phyloP scores from a whole-genome alignment of 2,797 vertebrate species.

The Melanotaenia parkinsoni region DNA sequence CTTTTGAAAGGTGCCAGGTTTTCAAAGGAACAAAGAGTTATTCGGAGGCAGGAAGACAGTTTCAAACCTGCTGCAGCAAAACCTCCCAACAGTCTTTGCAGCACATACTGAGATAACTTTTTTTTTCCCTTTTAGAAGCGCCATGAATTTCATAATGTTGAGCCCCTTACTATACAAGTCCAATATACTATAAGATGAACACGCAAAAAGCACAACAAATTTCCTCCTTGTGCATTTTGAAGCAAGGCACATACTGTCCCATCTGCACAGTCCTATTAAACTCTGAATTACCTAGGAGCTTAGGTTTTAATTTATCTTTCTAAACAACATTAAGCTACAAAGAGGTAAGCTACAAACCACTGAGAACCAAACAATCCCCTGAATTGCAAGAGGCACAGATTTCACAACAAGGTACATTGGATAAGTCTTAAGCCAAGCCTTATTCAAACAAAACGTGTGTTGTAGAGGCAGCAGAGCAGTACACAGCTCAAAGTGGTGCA shows the following conservation, averaged over 20 bases:
- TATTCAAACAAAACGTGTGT: slow-evolving; percentile 60
- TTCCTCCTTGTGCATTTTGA: slow-evolving; percentile 31
- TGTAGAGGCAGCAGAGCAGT: slow-evolving; percentile 44
- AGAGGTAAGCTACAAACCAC: slow-evolving; percentile 52
- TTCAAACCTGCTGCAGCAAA: slow-evolving; percentile 45
- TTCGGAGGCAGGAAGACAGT: slow-evolving; percentile 55
- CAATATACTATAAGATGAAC: slow-evolving; percentile 31
- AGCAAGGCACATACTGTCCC: slow-evolving; percentile 15
- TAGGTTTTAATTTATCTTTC: slow-evolving; percentile 64
- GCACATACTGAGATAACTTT: slow-evolving; percentile 34
- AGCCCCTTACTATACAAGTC: slow-evolving; percentile 37
- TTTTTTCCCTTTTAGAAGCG: slow-evolving; percentile 22
- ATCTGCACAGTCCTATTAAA: slow-evolving; percentile 49
- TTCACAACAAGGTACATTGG: slow-evolving; percentile 62
- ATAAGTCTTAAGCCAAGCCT: slow-evolving; percentile 65
- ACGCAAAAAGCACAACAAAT: slow-evolving; percentile 25
- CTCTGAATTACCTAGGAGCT: slow-evolving; percentile 58
- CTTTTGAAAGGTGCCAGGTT: slow-evolving; percentile 74
- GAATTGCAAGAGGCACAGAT: slow-evolving; percentile 58
- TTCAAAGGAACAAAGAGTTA: slow-evolving; percentile 61
- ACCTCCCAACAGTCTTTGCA: slow-evolving; percentile 26
- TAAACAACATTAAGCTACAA: slow-evolving; percentile 65
- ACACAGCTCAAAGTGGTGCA: slow-evolving; percentile 42
- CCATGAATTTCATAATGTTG: slow-evolving; percentile 25
- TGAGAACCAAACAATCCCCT: slow-evolving; percentile 49